A percentile compares a stretch with the other conserved stretches of the same genome.
phyloP scores from a whole-genome alignment of 30 jellyfish, hydroid and myxozoan species.

The Pelagia noctiluca region DNA sequence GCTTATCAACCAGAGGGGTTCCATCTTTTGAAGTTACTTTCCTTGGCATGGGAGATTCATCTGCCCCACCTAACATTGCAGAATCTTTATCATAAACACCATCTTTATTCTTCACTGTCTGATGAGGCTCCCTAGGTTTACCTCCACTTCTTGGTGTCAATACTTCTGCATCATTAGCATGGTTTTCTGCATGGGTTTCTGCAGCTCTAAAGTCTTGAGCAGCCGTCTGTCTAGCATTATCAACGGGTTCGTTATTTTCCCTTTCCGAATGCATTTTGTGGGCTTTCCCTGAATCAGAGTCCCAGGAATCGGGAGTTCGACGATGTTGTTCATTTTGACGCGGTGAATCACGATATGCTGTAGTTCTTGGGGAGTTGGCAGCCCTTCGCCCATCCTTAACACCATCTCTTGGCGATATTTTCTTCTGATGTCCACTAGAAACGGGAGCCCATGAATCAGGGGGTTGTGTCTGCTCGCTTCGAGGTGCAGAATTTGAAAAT shows the following conservation, averaged over 20 bases:
- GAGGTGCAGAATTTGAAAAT: not conserved
- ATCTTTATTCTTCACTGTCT: not conserved
- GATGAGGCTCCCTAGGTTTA: not conserved
- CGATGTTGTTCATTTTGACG: too few species aligned
- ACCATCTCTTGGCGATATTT: too few species aligned
- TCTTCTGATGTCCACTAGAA: not conserved
- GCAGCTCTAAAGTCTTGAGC: too few species aligned
- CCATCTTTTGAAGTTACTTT: not conserved
- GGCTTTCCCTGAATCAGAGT: not conserved
- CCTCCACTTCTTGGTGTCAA: slow-evolving; percentile 7
- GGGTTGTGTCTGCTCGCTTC: not conserved
- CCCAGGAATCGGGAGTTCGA: slow-evolving; percentile 5
- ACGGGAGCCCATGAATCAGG: slow-evolving; percentile 1
- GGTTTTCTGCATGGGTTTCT: too few species aligned
- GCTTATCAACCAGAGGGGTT: not conserved
- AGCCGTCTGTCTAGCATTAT: too few species aligned
- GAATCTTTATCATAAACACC: not conserved
- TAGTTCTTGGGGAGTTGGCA: too few species aligned
- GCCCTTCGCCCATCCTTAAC: too few species aligned
- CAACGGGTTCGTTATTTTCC: too few species aligned
- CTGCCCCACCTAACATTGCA: not conserved
- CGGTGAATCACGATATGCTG: too few species aligned
- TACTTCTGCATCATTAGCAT: too few species aligned
- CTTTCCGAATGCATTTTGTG: too few species aligned
- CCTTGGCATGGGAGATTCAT: not conserved